phyloP scores from a whole-genome alignment of 2,888 invertebrate species.

The Desoria tigrina region DNA sequence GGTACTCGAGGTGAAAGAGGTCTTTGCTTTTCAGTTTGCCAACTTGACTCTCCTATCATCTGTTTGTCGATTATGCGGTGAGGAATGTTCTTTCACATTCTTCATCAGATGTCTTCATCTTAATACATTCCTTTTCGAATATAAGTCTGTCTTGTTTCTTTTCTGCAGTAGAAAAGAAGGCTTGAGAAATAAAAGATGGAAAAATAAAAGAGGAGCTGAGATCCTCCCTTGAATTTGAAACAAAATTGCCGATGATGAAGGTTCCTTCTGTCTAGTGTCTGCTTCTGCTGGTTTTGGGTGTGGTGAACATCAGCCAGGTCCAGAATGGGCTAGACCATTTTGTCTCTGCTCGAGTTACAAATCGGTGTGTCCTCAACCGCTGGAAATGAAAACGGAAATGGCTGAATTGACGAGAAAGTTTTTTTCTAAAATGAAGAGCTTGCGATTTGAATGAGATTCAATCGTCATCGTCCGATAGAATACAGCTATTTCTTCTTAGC shows the following conservation, averaged over 20 bases:
- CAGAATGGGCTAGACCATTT: not conserved
- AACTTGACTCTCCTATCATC: slow-evolving; percentile 31
- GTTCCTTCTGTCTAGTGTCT: not conserved
- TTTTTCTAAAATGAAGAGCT: no score
- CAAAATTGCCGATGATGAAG: slow-evolving; percentile 18
- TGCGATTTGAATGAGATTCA: no score
- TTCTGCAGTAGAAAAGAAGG: slow-evolving; percentile 3
- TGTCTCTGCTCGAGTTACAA: slow-evolving; percentile 28
- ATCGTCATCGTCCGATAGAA: no score
- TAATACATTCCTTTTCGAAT: no score
- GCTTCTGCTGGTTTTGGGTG: slow-evolving; percentile 6
- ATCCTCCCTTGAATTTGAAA: slow-evolving; percentile 37
- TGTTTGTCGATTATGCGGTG: slow-evolving; percentile 33
- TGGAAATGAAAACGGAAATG: no score
- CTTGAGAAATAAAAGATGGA: slow-evolving; percentile 8
- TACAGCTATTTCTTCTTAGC: no score
- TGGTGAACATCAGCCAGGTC: slow-evolving; percentile 13
- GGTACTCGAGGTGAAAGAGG: no score
- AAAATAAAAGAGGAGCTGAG: no score
- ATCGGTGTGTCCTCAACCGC: no score
- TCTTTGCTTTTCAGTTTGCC: no score
- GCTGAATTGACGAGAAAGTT: no score
- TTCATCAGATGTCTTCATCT: slow-evolving; percentile 33
- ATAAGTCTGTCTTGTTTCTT: no score
- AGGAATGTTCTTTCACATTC: slow-evolving; percentile 25